Evolutionary conservation across 2,113 vertebrate genomes (phyloP).

Genomic region (Thermophis baileyi): DNA sequence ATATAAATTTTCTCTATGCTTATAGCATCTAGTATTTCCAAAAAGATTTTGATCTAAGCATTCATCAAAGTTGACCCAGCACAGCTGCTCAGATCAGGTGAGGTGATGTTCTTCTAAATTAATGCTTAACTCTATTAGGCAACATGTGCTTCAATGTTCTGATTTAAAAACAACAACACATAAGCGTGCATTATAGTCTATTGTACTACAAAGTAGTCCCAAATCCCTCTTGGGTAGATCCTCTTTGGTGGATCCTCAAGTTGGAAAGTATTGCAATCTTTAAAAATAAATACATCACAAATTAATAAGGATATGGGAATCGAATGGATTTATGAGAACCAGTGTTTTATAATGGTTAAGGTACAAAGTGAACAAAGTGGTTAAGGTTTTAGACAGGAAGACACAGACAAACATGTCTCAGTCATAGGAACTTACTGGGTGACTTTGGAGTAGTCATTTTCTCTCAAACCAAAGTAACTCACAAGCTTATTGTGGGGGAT

Average conservation of each 20-base stretch:
- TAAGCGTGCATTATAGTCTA: neutral
- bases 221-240: neutral
- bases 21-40: neutral
- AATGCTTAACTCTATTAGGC: neutral
- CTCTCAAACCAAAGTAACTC: neutral
- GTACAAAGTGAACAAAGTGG: neutral
- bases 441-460: neutral
- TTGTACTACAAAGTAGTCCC: neutral
- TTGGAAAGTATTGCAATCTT: neutral
- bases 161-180: neutral
- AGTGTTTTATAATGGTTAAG: neutral
- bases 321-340: neutral
- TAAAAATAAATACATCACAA: neutral
- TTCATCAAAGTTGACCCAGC: neutral
- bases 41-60: neutral
- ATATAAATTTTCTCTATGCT: neutral
- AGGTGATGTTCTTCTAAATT: neutral
- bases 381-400: neutral
- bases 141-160: neutral
- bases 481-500: neutral
- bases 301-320: neutral
- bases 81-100: neutral
- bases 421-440: neutral
- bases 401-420: neutral
- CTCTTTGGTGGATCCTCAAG: neutral